A percentile compares a stretch with the other conserved stretches of the same genome.
Evolutionary conservation across 2,888 invertebrate genomes (phyloP).

Genomic region (Bugula neritina): DNA sequence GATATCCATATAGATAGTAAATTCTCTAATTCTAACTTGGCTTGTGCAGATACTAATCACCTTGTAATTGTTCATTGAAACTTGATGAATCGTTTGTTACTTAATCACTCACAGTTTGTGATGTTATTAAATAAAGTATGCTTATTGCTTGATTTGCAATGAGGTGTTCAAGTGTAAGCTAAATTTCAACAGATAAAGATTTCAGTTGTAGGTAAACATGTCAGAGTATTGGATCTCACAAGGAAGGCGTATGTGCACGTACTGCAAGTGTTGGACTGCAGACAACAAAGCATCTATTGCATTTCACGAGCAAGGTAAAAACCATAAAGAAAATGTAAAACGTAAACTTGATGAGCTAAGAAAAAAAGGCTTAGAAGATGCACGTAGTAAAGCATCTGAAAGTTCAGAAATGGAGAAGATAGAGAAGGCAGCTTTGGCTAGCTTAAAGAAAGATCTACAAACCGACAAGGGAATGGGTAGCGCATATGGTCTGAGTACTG

Average conservation of each 20-base stretch:
- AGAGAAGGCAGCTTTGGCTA: slow-evolving; percentile 82
- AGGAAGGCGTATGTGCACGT: slow-evolving; percentile 89
- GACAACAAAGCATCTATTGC: slow-evolving; percentile 93
- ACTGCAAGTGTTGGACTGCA: slow-evolving; percentile 97
- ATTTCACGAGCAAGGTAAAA: slow-evolving; percentile 86
- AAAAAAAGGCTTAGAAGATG: slow-evolving; percentile 74
- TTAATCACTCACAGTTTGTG: too few relatives aligned
- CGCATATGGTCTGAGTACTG: slow-evolving; percentile 52
- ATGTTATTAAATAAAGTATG: too few relatives aligned
- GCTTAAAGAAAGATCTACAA: slow-evolving; percentile 77
- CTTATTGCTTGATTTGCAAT: too few relatives aligned
- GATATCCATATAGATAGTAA: too few relatives aligned
- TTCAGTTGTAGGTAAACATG: slow-evolving; percentile 32
- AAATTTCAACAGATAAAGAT: too few relatives aligned
- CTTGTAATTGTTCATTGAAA: too few relatives aligned
- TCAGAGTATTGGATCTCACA: slow-evolving; percentile 78
- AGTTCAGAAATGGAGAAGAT: slow-evolving; percentile 74
- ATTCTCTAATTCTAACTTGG: too few relatives aligned
- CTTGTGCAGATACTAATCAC: too few relatives aligned
- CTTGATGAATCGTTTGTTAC: too few relatives aligned
- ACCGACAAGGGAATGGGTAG: slow-evolving; percentile 55
- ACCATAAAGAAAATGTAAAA: slow-evolving; percentile 85
- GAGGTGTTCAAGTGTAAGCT: too few relatives aligned
- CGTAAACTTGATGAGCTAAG: slow-evolving; percentile 74
- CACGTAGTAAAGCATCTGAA: slow-evolving; percentile 70